Evolutionary conservation across 2,113 vertebrate species (phyloP).

Genomic region (Sorex araneus): DNA sequence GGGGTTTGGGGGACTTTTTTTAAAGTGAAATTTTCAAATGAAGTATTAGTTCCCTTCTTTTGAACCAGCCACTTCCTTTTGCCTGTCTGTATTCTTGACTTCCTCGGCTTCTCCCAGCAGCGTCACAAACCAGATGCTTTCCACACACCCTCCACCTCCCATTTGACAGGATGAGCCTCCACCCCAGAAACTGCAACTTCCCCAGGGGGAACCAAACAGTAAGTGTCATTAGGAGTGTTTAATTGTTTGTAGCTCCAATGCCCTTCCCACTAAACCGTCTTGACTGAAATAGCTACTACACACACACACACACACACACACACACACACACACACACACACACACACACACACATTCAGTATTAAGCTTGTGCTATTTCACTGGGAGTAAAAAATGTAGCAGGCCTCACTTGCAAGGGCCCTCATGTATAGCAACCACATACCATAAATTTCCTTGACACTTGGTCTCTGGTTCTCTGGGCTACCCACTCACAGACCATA

Average conservation of each 20-base stretch:
- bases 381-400: background rate
- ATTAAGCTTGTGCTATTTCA: background rate
- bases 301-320: too few relatives aligned
- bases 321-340: too few relatives aligned
- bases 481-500: too few relatives aligned
- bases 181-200: background rate
- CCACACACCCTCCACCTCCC: too few relatives aligned
- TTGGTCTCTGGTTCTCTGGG: background rate
- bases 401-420: background rate
- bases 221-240: too few relatives aligned
- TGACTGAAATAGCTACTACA: background rate
- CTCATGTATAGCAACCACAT: accelerated
- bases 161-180: background rate
- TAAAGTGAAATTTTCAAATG: background rate
- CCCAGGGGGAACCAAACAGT: too few relatives aligned
- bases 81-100: background rate
- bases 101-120: background rate
- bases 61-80: background rate
- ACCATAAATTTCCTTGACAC: background rate
- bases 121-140: too few relatives aligned
- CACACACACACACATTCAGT: too few relatives aligned
- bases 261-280: background rate
- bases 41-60: background rate
- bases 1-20: background rate
- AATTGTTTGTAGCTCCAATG: accelerated